Evolutionary conservation across 2,888 invertebrate genomes (phyloP), one percentile per base, ranked within the genome.

Genomic region (Drosophila percnosoma): DNA sequence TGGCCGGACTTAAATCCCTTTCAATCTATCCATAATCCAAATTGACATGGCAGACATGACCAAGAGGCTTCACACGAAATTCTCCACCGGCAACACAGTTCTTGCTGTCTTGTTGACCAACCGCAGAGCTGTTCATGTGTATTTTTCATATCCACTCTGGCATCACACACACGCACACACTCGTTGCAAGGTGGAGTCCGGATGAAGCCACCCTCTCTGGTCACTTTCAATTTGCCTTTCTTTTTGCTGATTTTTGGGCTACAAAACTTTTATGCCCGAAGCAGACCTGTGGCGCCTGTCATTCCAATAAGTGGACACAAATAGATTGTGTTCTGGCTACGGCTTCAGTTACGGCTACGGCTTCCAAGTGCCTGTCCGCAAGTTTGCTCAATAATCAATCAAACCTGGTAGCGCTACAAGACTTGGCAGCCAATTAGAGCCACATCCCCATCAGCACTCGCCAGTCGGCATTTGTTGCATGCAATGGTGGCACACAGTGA

Each of bases 341-440:
- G 38, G 51, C 29, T 34, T n/a, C 29, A 40, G 8, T 31, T 36
- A 15, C 42, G n/a, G 55, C 53, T 38, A 62, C 49, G 68, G 65
- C 58, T 65, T 67, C 64, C 91, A 87, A 91, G 67, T 85, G 91
- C 90, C 92, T 93, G 93, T 93, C 93, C 91, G 89, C 92, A 93
- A 91, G 87, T 92, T 92, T 87, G 86, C 88, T 81, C 88, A 83
- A 92, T 93, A 93, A 93, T 93, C 93, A 93, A 93, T 93, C 93
- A 93, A 93, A 90, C 89, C 88, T 69, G 67, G 63, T 62, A 48
- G 61, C 68, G 42, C 54, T 51, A 8, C 58, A 57, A 49, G 68
- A 64, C 62, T 60, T 70, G 64, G 51, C 61, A 65, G 71, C 83
- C 82, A 83, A 83, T 83, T 83, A 83, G 70, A 74, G 70, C 55